Evolutionary conservation across 2,797 vertebrate genomes (phyloP).

Genomic region (Channallabes apus): DNA sequence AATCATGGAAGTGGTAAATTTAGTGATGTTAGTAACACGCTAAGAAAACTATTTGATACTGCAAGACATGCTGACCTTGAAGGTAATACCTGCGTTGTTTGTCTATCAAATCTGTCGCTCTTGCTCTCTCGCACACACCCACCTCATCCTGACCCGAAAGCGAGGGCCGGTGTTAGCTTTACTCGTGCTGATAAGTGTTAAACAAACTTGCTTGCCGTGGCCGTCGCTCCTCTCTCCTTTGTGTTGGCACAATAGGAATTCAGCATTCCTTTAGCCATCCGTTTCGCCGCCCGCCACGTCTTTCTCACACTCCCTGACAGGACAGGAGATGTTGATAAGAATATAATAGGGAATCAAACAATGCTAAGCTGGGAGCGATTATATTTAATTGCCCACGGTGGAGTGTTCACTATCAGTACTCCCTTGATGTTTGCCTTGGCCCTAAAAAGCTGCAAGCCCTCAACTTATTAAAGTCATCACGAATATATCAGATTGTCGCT

Average conservation of each 20-base stretch:
- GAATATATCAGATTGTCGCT: constrained; percentile 72
- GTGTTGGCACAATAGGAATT: constrained; percentile 60
- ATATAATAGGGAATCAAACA: constrained; percentile 73
- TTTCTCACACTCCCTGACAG: constrained; percentile 50
- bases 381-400: constrained; percentile 67
- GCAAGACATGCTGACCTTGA: constrained; percentile 36
- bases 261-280: constrained; percentile 60
- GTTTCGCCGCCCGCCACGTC: constrained; percentile 49
- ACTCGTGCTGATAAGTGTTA: constrained; percentile 64
- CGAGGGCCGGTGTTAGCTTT: constrained; percentile 69
- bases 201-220: constrained; percentile 61
- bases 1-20: not conserved
- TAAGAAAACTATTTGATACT: not conserved
- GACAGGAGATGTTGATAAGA: constrained; percentile 68
- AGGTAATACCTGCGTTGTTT: constrained; percentile 64
- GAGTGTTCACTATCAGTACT: constrained; percentile 70
- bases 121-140: constrained; percentile 35
- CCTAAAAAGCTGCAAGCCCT: constrained; percentile 63
- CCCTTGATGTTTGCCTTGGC: constrained; percentile 80
- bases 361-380: constrained; percentile 69
- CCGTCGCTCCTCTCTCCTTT: constrained; percentile 59
- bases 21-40: not conserved
- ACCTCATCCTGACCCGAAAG: constrained; percentile 65
- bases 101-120: constrained; percentile 42
- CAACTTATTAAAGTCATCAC: constrained; percentile 75